phyloP scores from a whole-genome alignment of 2,113 vertebrate genomes.

The Microtus montanus region DNA sequence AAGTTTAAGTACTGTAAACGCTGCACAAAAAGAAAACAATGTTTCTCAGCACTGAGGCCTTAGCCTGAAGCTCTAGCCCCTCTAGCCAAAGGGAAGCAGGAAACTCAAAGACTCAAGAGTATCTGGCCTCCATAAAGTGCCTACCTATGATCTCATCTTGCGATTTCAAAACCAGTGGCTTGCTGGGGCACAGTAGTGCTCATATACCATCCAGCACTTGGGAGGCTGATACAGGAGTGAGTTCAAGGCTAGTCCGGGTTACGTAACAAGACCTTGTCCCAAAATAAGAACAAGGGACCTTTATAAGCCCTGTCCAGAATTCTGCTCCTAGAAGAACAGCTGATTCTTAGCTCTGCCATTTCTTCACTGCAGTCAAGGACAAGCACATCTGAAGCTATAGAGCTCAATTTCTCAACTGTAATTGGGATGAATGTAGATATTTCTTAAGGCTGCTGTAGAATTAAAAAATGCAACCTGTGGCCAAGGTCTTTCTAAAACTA shows the following conservation, averaged over 20 bases:
- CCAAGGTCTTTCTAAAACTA: constrained; percentile 33
- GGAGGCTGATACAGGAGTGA: not conserved
- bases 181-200: not conserved
- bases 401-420: not conserved
- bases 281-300: not conserved
- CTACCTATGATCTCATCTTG: not conserved
- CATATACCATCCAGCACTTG: not conserved
- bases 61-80: not conserved
- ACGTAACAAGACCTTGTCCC: not conserved
- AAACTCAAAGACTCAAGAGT: not conserved
- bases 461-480: constrained; percentile 38
- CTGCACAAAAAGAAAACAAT: not conserved
- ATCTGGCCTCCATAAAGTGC: not conserved
- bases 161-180: constrained; percentile 18
- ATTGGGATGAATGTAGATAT: not conserved
- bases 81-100: not conserved
- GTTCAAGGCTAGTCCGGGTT: not conserved
- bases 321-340: not conserved
- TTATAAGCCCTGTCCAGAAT: not conserved
- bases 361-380: not conserved
- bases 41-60: not conserved
- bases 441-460: constrained; percentile 12
- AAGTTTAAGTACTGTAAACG: not conserved
- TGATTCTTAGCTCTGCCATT: constrained; percentile 1
- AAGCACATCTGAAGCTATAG: not conserved